Evolutionary conservation across 2,113 vertebrate species (phyloP).

Genomic region (Campylomormyrus tamandua): DNA sequence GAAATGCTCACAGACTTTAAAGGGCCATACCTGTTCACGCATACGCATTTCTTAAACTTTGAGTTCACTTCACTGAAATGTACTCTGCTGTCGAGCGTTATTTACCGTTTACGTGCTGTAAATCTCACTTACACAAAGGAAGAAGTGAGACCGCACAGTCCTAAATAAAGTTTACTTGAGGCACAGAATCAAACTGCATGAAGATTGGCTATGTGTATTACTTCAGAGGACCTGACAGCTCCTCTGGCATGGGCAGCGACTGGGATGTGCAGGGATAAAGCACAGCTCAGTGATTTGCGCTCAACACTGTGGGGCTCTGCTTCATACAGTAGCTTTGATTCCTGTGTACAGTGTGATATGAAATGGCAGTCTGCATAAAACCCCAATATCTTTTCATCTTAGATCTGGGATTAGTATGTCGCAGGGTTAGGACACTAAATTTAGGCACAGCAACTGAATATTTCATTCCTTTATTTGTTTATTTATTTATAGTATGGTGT

Average conservation of each 20-base stretch:
- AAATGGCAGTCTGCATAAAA: neutral
- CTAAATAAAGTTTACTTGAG: conserved; percentile 1
- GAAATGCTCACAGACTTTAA: neutral
- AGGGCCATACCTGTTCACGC: neutral
- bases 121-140: neutral
- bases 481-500: neutral
- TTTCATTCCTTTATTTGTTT: neutral
- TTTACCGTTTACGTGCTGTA: neutral
- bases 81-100: neutral
- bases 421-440: conserved; percentile 8
- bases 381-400: conserved; percentile 14
- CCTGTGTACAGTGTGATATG: neutral
- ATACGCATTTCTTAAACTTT: neutral
- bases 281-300: neutral
- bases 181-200: neutral
- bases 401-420: neutral
- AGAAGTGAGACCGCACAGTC: neutral
- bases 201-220: neutral
- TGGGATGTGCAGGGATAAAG: conserved; percentile 2
- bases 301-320: neutral
- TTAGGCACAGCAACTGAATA: neutral
- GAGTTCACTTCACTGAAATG: neutral
- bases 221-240: conserved; percentile 12
- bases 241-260: neutral
- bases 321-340: neutral